Conservation (phyloP, 1,140 invertebrate genomes). For the Camponotus pennsylvanicus region DNA sequence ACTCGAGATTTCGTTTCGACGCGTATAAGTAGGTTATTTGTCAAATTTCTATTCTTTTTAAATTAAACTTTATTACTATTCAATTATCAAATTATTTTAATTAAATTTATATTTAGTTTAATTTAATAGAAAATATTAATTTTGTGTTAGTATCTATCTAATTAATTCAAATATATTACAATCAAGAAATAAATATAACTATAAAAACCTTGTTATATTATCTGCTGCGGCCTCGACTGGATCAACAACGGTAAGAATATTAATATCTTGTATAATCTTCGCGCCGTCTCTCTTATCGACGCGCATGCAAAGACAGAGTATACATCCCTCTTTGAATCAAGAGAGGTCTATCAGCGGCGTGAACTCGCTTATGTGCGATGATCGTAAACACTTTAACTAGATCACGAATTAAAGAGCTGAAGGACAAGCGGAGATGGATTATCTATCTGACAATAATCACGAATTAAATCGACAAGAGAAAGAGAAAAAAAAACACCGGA, state of each 20-base stretch:
- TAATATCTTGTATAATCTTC: conserved; percentile 25
- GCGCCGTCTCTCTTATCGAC: not conserved
- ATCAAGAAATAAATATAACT: not conserved
- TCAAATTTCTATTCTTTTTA: not conserved
- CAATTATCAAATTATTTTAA: not conserved
- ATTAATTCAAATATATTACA: conserved; percentile 1
- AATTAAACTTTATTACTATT: too few relatives aligned
- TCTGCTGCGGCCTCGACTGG: not conserved
- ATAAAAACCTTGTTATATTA: conserved; percentile 42
- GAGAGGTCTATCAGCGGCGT: not conserved
- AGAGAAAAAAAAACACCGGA: not conserved
- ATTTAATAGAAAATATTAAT: not conserved
- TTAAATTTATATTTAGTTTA: not conserved
- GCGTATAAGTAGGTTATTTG: not conserved
- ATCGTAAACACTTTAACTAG: not conserved
- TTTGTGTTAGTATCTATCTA: not conserved
- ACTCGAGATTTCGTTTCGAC: not conserved
- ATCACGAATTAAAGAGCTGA: not conserved
- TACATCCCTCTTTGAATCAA: not conserved
- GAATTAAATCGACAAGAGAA: too few relatives aligned
- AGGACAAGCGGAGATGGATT: not conserved
- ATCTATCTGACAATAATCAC: conserved; percentile 6
- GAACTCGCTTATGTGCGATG: not conserved
- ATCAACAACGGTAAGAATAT: conserved; percentile 10
- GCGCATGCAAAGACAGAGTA: not conserved